Base-by-base conservation (phyloP, 1,140 invertebrate species). In the Manduca sexta region DNA sequence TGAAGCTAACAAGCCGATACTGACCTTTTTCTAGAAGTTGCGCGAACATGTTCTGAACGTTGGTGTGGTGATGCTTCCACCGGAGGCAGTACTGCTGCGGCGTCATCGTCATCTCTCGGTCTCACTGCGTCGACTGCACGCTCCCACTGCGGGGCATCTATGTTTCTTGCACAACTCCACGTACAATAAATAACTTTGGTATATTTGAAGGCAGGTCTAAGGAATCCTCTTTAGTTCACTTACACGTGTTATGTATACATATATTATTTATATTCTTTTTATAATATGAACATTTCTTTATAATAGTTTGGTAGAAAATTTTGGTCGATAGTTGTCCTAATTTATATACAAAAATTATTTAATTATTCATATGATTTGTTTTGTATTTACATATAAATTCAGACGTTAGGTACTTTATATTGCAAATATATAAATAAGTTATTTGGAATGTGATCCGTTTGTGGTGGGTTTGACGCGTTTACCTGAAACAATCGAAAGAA, bases 61-160 rank as follows among this genome's bases (percentile, higher is more conserved):
- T 96, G 56, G 92, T 93, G 81, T 95, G 94, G 87, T 96, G 95
- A 82, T 95, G 95, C 74, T 95, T 95, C 95, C 95, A 96, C 84
- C 93, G 88, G 52, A 96, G 88, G 81, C 94, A 96, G 88, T 95
- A 96, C 87, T 96, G 94, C 85, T 95, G 94, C 41, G 92, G 92
- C 78, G 90, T 88, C 92, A 93, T 92, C 37, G 60, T 69, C 42
- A 52, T 53, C 8, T 35, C n/a, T 35, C n/a, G 7, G n/a, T 12
- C 12, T 30, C 26, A 8, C 18, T 47, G 17, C 45, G 16, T 56
- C 13, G 13, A 39, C 37, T 39, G 10, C 17, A 26, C 21, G 21
- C 0, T 8, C 0, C 21, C 21, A 8, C 21, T 3, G 4, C 21
- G 21, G 21, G 1, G 21, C 21, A 26, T 26, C 21, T 26, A 26